Evolutionary conservation across 2,113 vertebrate species (phyloP), one percentile per base, ranked within the genome.

Genomic region (Nannobrachium achirus): DNA sequence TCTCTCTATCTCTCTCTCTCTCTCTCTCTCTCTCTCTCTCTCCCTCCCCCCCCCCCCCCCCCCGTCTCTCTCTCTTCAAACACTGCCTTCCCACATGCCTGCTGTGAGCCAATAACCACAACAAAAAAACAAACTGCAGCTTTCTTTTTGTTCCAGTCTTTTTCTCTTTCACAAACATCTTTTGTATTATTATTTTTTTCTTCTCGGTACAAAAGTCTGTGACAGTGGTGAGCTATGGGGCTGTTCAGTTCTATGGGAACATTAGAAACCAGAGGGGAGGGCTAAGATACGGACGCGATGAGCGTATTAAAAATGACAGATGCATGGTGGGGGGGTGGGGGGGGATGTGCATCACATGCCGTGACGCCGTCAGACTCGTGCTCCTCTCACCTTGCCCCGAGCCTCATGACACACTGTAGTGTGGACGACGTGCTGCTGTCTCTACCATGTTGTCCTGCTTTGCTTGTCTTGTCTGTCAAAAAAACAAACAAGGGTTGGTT

Each of bases 391-490:
- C 63, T 66, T 7, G 67, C 75, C 68, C 65, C 75, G 68, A 73
- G 75, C 66, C 67, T 14, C 25, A 33, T 33, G 6, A 5, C n/a
- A n/a, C n/a, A n/a, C n/a, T n/a, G n/a, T n/a, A 13, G 11, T 48
- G 4, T 48, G 45, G 44, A 62, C 73, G 44, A 62, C 73, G 51
- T 52, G 57, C 44, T 16, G 55, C 44, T 16, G 55, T 73, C 63
- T 51, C 25, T n/a, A n/a, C 64, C 63, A 6, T 68, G 49, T 56
- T 56, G 56, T 65, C 69, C 73, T n/a, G n/a, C n/a, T n/a, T n/a
- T n/a, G 65, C 69, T 72, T 63, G 74, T n/a, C 72, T 76, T 66
- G 81, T 44, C 46, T 75, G 59, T 62, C 74, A 71, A 41, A 56
- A 76, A 52, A n/a, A 63, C 57, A n/a, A 1, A 14, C 39, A 41